These are phyloP conservation scores for Pyrochroa serraticornis DNA, from an alignment of 2,888 invertebrate genomes.

Conservation along the genomic window DNA sequence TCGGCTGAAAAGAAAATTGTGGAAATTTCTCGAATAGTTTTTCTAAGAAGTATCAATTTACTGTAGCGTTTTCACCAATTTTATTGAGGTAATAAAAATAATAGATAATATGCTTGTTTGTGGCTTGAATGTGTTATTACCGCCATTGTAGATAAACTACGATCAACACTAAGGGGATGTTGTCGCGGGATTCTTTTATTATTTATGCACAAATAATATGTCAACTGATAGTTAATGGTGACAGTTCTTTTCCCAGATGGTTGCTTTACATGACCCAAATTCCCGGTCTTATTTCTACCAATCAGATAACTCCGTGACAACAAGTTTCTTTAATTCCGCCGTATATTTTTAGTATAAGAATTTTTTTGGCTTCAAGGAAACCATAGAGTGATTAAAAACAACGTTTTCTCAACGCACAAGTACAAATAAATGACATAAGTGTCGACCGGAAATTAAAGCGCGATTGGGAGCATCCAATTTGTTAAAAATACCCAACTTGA, in stretches of 20 bases:
- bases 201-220: too few relatives aligned
- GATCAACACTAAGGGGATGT: too few relatives aligned
- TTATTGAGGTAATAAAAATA: conserved; percentile 10
- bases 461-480: background rate
- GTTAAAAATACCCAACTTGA: too few relatives aligned
- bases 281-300: background rate
- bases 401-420: too few relatives aligned
- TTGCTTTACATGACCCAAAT: conserved; percentile 18
- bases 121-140: conserved; percentile 9
- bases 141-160: background rate
- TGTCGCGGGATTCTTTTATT: too few relatives aligned
- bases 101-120: conserved; percentile 10
- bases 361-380: too few relatives aligned
- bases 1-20: background rate
- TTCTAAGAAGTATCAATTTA: conserved; percentile 18
- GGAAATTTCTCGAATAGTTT: conserved; percentile 7
- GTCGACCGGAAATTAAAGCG: conserved; percentile 6
- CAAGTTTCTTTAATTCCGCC: too few relatives aligned
- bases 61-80: conserved; percentile 13
- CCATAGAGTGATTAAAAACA: too few relatives aligned
- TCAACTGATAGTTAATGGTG: too few relatives aligned
- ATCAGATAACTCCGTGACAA: background rate
- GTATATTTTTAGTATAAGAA: too few relatives aligned
- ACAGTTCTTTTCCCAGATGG: conserved; percentile 2
- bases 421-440: too few relatives aligned